These are phyloP conservation scores for Dolichotis patagonum DNA, from an alignment of 2,113 vertebrate species.

Conservation along the genomic window DNA sequence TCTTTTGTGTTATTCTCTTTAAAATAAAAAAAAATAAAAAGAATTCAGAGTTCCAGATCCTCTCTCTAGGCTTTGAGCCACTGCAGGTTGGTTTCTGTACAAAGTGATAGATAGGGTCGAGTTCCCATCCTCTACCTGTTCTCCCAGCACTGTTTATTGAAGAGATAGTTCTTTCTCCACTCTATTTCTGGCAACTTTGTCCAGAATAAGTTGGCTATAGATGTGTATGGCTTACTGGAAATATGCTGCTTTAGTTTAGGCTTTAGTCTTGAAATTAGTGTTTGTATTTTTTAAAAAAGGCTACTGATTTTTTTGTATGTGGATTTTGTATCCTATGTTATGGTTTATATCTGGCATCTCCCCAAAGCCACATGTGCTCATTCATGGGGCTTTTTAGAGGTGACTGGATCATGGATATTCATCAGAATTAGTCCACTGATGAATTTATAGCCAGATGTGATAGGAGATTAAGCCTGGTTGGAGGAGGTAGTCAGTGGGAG, in stretches of 20 bases:
- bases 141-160: background rate
- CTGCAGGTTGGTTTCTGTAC: background rate
- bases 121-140: background rate
- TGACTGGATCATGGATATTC: background rate
- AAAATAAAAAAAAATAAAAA: too few species aligned
- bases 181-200: background rate
- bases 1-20: too few species aligned
- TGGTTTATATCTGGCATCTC: background rate
- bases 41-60: background rate
- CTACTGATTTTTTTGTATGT: background rate
- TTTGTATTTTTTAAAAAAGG: background rate
- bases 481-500: background rate
- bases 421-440: background rate
- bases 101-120: background rate
- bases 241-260: background rate
- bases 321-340: background rate
- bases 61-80: background rate
- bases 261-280: background rate
- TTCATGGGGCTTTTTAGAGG: background rate
- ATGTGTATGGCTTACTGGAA: background rate
- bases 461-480: background rate
- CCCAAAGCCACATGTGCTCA: background rate
- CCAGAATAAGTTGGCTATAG: background rate
- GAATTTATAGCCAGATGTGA: background rate
- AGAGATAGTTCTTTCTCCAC: background rate